Evolutionary conservation across 2,888 invertebrate genomes (phyloP).

Genomic region (Drosophila bunnanda): DNA sequence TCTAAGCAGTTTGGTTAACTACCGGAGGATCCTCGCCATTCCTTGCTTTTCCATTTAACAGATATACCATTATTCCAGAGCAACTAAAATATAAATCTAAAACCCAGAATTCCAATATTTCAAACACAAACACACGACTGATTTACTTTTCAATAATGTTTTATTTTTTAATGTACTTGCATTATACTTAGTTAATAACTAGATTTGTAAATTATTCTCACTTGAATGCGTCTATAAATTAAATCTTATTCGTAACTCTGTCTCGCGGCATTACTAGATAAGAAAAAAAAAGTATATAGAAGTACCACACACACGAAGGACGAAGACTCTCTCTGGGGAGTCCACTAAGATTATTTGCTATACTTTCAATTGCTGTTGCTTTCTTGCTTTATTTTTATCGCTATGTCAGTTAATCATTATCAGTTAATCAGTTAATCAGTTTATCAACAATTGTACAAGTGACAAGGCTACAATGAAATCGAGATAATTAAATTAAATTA

Average conservation of each 20-base stretch:
- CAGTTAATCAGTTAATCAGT: slow-evolving; percentile 46
- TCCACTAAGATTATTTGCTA: slow-evolving; percentile 52
- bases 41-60: too few species aligned
- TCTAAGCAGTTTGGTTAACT: too few species aligned
- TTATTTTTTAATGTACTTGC: slow-evolving; percentile 70
- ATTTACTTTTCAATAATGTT: slow-evolving; percentile 60
- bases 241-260: slow-evolving; percentile 71
- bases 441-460: slow-evolving; percentile 74
- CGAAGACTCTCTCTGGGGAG: slow-evolving; percentile 28
- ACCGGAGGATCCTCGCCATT: too few species aligned
- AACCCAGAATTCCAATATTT: background rate
- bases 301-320: slow-evolving; percentile 45
- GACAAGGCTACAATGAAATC: slow-evolving; percentile 65
- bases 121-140: background rate
- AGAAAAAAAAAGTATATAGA: slow-evolving; percentile 52
- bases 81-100: too few species aligned
- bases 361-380: slow-evolving; percentile 23
- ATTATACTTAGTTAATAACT: slow-evolving; percentile 69
- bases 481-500: slow-evolving; percentile 31
- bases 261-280: slow-evolving; percentile 71
- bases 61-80: too few species aligned
- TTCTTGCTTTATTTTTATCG: slow-evolving; percentile 5
- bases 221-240: slow-evolving; percentile 78
- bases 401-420: slow-evolving; percentile 35
- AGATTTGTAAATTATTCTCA: slow-evolving; percentile 76